Conservation (phyloP, 1,140 invertebrate species). For the Calycopis cecrops region DNA sequence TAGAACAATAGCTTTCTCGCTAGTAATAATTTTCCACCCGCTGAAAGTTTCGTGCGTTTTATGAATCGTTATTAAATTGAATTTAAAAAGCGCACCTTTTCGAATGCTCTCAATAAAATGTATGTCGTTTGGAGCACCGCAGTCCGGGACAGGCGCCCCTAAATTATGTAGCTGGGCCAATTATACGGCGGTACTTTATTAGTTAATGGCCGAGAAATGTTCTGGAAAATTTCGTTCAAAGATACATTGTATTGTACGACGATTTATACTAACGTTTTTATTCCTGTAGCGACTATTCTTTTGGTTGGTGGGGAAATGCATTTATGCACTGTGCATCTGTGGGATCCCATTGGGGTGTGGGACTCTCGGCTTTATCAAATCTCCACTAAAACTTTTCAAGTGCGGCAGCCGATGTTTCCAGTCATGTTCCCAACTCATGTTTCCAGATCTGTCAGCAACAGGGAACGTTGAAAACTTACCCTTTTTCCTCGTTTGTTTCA, state of each 20-base stretch:
- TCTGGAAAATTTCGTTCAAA: constrained; percentile 1
- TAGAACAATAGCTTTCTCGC: too few species aligned
- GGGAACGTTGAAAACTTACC: too few species aligned
- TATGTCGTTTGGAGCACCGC: too few species aligned
- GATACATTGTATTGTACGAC: constrained; percentile 4
- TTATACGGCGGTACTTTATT: background rate
- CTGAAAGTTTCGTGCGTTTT: too few species aligned
- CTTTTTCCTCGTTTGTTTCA: too few species aligned
- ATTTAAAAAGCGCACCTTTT: too few species aligned
- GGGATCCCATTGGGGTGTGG: background rate
- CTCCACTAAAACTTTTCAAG: background rate
- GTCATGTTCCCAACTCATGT: too few species aligned
- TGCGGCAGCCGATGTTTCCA: background rate
- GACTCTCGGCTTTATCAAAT: background rate
- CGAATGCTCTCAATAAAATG: too few species aligned
- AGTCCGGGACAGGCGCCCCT: too few species aligned
- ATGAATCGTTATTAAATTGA: too few species aligned
- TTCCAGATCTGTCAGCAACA: too few species aligned
- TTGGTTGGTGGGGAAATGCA: background rate
- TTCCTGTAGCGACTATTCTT: background rate
- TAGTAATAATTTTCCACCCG: too few species aligned
- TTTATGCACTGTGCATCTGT: background rate
- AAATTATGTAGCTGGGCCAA: background rate
- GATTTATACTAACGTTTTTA: background rate
- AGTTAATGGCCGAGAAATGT: constrained; percentile 2